phyloP scores from a whole-genome alignment of 1,140 invertebrate species.

The Diabrotica virgifera region DNA sequence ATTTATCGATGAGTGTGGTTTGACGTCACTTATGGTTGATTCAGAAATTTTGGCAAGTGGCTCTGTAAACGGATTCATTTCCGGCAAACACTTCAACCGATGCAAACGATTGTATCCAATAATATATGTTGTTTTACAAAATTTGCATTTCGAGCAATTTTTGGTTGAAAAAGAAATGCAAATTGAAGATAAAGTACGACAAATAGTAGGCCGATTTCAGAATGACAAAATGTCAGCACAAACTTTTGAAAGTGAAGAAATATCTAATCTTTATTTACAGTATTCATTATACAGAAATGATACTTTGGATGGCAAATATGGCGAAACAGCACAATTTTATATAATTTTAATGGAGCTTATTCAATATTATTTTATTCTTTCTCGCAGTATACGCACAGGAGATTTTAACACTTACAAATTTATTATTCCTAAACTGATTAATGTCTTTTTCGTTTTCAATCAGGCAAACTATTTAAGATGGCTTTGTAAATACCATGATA shows the following conservation, averaged over 20 bases:
- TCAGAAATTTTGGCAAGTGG: constrained; percentile 17
- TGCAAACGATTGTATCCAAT: constrained; percentile 29
- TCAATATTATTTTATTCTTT: constrained; percentile 34
- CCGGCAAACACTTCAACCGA: constrained; percentile 18
- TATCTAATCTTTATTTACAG: constrained; percentile 2
- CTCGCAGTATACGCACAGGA: constrained; percentile 36
- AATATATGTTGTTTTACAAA: constrained; percentile 5
- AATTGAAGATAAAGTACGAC: neutral
- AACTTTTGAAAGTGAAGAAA: neutral
- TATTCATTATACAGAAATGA: constrained; percentile 31
- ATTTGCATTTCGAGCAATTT: constrained; percentile 15
- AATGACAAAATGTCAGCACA: neutral
- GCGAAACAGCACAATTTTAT: constrained; percentile 45
- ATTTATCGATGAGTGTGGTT: constrained; percentile 44
- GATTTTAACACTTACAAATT: constrained; percentile 35
- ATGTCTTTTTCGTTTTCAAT: constrained; percentile 33
- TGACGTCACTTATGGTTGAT: constrained; percentile 17
- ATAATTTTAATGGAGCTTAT: constrained; percentile 39
- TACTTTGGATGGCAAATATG: constrained; percentile 35
- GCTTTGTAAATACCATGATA: constrained; percentile 28
- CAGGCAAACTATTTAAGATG: constrained; percentile 32
- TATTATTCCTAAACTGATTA: constrained; percentile 25
- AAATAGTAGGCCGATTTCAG: neutral
- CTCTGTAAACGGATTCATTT: constrained; percentile 24
- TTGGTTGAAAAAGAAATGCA: neutral